These are phyloP conservation scores for Acheta domesticus DNA, from an alignment of 2,888 invertebrate species.

Conservation along the genomic window DNA sequence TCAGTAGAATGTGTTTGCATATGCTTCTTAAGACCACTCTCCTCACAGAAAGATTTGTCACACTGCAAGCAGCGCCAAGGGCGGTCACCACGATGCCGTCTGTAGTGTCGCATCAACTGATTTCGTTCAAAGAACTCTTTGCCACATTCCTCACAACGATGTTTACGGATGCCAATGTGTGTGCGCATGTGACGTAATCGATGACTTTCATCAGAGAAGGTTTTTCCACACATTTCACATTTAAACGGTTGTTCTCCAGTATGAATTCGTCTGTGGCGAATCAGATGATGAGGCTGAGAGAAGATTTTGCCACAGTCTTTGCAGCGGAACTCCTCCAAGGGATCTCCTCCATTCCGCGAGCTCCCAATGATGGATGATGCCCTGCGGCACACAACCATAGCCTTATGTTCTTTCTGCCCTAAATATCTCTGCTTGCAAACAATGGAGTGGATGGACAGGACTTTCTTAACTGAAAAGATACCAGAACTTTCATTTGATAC, in stretches of 20 bases:
- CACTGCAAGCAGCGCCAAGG: not conserved
- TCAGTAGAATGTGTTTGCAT: not conserved
- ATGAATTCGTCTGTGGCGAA: not conserved
- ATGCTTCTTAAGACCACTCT: slow-evolving; percentile 3
- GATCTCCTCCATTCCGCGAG: not conserved
- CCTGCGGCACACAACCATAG: not conserved
- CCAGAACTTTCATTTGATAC: no score
- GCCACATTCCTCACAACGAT: not conserved
- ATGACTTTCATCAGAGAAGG: not conserved
- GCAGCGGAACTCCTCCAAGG: not conserved
- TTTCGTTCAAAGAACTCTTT: slow-evolving; percentile 3
- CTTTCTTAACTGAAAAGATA: no score
- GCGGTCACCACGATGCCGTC: not conserved
- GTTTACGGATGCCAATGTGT: slow-evolving; percentile 18
- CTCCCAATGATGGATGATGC: not conserved
- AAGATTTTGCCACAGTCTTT: slow-evolving; percentile 1
- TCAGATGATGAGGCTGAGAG: not conserved
- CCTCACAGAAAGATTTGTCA: not conserved
- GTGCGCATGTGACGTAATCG: not conserved
- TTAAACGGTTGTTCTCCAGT: not conserved
- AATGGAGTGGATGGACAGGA: no score
- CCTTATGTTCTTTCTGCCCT: no score
- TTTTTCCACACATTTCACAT: slow-evolving; percentile 5
- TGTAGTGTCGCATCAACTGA: not conserved
- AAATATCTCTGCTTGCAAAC: no score